Evolutionary conservation across 2,113 vertebrate species (phyloP).

Genomic region (Laticauda colubrina): DNA sequence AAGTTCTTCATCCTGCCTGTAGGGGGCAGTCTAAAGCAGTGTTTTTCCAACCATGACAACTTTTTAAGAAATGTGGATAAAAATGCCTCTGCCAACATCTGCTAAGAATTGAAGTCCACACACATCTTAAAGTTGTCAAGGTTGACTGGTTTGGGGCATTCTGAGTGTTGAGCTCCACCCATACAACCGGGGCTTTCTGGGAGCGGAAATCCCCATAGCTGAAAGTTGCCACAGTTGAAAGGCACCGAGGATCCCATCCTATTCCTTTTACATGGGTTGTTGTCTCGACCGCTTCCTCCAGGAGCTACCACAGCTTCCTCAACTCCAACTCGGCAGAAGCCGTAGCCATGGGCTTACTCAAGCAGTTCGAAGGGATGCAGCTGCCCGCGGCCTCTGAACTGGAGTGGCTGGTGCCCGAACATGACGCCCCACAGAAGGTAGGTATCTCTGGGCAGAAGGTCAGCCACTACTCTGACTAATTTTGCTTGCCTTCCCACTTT

Average conservation of each 20-base stretch:
- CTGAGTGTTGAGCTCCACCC: not conserved
- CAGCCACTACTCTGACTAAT: not conserved
- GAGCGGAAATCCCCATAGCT: not conserved
- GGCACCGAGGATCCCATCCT: too few relatives aligned
- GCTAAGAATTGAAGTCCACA: not conserved
- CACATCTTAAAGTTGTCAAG: not conserved
- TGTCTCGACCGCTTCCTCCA: slow-evolving; percentile 40
- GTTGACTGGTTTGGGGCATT: not conserved
- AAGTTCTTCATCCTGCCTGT: not conserved
- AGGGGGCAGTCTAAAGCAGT: too few relatives aligned
- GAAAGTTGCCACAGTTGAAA: not conserved
- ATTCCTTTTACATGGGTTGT: accelerated
- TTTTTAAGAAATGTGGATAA: not conserved
- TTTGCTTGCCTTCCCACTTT: too few relatives aligned
- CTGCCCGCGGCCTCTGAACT: slow-evolving; percentile 94
- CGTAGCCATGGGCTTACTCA: slow-evolving; percentile 94
- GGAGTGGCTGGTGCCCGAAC: slow-evolving; percentile 96
- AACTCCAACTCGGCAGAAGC: slow-evolving; percentile 96
- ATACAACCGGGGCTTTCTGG: not conserved
- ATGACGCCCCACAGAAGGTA: slow-evolving; percentile 95
- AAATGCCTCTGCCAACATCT: not conserved
- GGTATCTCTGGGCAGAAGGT: not conserved
- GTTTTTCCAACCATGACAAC: too few relatives aligned
- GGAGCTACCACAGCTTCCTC: slow-evolving; percentile 85
- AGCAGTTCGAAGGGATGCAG: slow-evolving; percentile 98